Base-by-base conservation (phyloP, 2,888 invertebrate genomes). In the Venusia cambrica region DNA sequence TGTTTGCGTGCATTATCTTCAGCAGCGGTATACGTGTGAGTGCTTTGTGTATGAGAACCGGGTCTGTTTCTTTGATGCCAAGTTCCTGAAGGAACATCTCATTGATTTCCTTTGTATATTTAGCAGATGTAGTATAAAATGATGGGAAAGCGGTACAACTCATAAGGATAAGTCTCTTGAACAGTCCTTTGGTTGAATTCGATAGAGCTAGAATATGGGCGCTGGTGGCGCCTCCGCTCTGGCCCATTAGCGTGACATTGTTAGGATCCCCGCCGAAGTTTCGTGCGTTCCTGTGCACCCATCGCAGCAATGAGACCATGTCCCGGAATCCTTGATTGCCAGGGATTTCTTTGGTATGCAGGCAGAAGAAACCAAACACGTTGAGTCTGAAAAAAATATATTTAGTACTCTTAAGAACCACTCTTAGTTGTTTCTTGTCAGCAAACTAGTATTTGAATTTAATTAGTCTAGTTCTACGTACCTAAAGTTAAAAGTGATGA, bases 401-500 rank as follows among this genome's bases (percentile, higher is more conserved):
- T 12, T 9, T 16, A 16, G 5, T 11, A 6, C 11, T 4, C 20
- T 17, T 5, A 18, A 3, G 9, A 17, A 2, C 1, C 3, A 10
- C 6, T 3, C 2, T 2, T 17, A 9, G 4, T 9, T 19, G 6
- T 9, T 4, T 5, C 9, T 4, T 6, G 9, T 1, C 1, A 8
- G 9, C 8, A 8, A 21, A n/a, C n/a, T 20, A 1, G 10, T 10
- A 10, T 4, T 7, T n/a, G n/a, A 2, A 3, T 5, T 2, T 7
- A n/a, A n/a, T n/a, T n/a, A n/a, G n/a, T n/a, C n/a, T 4, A 8
- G 9, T 3, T 2, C 11, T 25, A 54, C 33, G 16, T 21, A 46
- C 48, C 48, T 43, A 18, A 75, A 78, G 36, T 77, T 80, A 20
- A 78, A 78, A 0, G 75, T 76, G 38, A 78, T 62, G 24, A 78